Base-by-base conservation (phyloP, 2,888 invertebrate species). In the Rhimphoctona megacephalus region DNA sequence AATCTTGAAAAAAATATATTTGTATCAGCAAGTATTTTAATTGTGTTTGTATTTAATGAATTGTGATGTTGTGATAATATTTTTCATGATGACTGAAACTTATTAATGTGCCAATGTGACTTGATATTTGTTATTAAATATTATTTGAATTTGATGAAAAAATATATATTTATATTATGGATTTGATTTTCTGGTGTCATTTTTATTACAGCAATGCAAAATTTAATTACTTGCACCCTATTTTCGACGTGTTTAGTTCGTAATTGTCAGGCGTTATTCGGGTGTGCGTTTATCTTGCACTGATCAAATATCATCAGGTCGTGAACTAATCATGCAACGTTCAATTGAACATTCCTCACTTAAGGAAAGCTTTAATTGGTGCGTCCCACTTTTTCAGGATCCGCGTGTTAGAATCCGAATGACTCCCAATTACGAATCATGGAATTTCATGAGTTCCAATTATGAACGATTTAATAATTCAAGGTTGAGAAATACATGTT, bases 311-410 rank as follows among this genome's bases (percentile, higher is more conserved):
- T n/a, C 17, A 61, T 30, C 30, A 30, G 17, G 66, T n/a, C 66
- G 36, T 67, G 66, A 36, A n/a, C 11, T 22, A n/a, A 67, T 25
- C 22, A 19, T 69, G 14, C n/a, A 67, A 43, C 43, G 39, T 39
- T 73, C 30, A 76, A 61, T 76, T 76, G 46, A 25, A 76, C 30
- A 39, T 25, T n/a, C 66, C 39, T 39, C 66, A 39, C n/a, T 67
- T 8, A 30, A 14, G 61, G 30, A 61, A 61, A 61, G 30, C 30
- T 30, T 30, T 25, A 61, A 61, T 61, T 61, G 7, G 4, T 30
- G 30, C 61, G 61, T 30, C 17, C 61, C 7, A 61, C 17, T 30
- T 61, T 17, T 30, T 30, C 30, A 17, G 17, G 30, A 61, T 61
- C 30, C 17, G n/a, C 19, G 22, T 30, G 30, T 76, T 46, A 25